Conservation (phyloP, 2,113 vertebrate species). For the Sceloporus undulatus region DNA sequence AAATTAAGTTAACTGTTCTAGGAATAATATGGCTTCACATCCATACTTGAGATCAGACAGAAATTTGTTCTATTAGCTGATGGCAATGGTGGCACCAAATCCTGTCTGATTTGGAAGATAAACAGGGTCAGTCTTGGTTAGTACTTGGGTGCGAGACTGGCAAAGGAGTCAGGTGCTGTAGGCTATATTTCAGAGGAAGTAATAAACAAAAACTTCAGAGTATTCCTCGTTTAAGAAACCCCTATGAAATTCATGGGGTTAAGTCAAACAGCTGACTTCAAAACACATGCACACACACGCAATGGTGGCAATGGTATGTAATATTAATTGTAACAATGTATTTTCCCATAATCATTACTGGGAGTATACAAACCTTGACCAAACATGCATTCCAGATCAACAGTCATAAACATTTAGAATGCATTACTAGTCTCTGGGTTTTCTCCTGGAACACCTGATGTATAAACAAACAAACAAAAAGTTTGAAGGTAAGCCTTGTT, state of each 20-base stretch:
- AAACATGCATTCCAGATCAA: neutral
- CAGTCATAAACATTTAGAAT: neutral
- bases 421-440: neutral
- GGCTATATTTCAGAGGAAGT: too few relatives aligned
- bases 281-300: too few relatives aligned
- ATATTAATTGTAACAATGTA: too few relatives aligned
- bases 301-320: too few relatives aligned
- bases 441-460: neutral
- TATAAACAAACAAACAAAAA: neutral
- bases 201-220: too few relatives aligned
- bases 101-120: neutral
- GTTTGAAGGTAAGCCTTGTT: neutral
- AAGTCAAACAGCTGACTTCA: too few relatives aligned
- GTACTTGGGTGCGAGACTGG: too few relatives aligned
- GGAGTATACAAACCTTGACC: neutral
- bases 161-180: too few relatives aligned
- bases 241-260: too few relatives aligned
- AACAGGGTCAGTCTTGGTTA: neutral
- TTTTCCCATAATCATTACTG: too few relatives aligned
- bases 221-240: too few relatives aligned
- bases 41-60: conserved; percentile 1
- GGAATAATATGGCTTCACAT: conserved; percentile 24
- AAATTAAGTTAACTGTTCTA: conserved; percentile 27
- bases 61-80: too few relatives aligned
- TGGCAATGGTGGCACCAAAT: neutral